Evolutionary conservation across 2,797 vertebrate genomes (phyloP).

Genomic region (Chrysocyon brachyurus): DNA sequence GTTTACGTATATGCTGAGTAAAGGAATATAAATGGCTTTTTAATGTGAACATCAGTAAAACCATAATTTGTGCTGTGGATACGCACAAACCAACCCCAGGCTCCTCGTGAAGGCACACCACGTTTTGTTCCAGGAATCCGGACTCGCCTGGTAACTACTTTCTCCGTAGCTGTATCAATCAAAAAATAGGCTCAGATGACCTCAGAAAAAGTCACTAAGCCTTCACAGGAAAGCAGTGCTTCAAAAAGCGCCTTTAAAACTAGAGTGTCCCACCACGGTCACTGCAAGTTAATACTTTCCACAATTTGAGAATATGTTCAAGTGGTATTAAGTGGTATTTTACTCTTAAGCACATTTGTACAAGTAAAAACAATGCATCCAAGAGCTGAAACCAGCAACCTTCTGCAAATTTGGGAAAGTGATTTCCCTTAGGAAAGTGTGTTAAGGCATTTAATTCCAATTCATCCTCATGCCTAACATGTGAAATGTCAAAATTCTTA

Average conservation of each 20-base stretch:
- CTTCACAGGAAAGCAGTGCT: not conserved
- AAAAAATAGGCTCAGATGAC: not conserved
- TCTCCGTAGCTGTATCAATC: not conserved
- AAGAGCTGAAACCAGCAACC: conserved; percentile 29
- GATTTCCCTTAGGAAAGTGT: conserved; percentile 39
- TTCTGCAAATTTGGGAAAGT: conserved; percentile 50
- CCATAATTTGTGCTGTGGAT: not conserved
- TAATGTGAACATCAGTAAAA: not conserved
- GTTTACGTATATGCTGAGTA: conserved; percentile 4
- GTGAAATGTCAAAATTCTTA: conserved; percentile 49
- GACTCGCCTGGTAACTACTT: not conserved
- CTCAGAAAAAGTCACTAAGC: not conserved
- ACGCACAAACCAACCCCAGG: not conserved
- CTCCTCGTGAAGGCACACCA: not conserved
- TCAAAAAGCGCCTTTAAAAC: not conserved
- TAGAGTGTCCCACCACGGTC: not conserved
- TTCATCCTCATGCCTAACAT: conserved; percentile 22
- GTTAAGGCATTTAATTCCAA: conserved; percentile 63
- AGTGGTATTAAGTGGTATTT: conserved; percentile 73
- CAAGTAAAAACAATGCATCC: conserved; percentile 58
- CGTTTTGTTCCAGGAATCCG: not conserved
- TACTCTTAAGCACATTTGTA: conserved; percentile 74
- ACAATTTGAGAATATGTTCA: conserved; percentile 18
- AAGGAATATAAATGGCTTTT: conserved; percentile 52
- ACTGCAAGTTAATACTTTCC: conserved; percentile 59